Conservation (phyloP, 2,888 invertebrate genomes). For the Xylota segnis region DNA sequence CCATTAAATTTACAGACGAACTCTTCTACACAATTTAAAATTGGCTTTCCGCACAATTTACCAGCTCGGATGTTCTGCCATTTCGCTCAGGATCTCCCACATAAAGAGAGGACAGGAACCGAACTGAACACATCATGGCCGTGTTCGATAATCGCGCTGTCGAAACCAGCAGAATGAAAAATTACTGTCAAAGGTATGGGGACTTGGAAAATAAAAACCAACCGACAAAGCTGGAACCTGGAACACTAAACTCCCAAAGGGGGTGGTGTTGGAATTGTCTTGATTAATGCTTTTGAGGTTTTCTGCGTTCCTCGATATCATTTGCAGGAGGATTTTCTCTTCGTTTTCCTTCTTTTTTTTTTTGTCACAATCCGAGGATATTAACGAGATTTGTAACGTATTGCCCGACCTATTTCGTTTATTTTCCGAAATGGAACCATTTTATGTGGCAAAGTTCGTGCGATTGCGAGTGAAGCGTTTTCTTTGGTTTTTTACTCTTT, state of each 20-base stretch:
- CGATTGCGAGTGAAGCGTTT: slow-evolving; percentile 16
- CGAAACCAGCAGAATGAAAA: slow-evolving; percentile 76
- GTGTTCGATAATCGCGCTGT: slow-evolving; percentile 75
- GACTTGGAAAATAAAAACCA: background rate
- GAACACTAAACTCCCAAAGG: background rate
- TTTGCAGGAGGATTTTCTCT: slow-evolving; percentile 48
- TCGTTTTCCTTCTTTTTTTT: slow-evolving; percentile 23
- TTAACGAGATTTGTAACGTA: slow-evolving; percentile 74
- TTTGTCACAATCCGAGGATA: slow-evolving; percentile 66
- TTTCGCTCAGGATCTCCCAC: slow-evolving; percentile 21
- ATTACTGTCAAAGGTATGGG: slow-evolving; percentile 69
- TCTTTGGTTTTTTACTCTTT: background rate
- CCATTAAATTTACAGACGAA: slow-evolving; percentile 63
- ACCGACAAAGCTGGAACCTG: background rate
- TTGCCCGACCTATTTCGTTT: slow-evolving; percentile 68
- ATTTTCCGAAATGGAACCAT: slow-evolving; percentile 69
- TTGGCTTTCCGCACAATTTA: slow-evolving; percentile 64
- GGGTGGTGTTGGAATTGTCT: slow-evolving; percentile 58
- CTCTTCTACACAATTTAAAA: slow-evolving; percentile 63
- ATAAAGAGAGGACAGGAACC: slow-evolving; percentile 23
- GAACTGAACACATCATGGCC: slow-evolving; percentile 65
- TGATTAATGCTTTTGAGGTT: slow-evolving; percentile 75
- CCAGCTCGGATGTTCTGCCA: slow-evolving; percentile 30
- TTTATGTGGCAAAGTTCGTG: slow-evolving; percentile 52
- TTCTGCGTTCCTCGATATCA: slow-evolving; percentile 64